These are phyloP conservation scores for Neuroterus valhalla DNA, from an alignment of 1,140 invertebrate species.

Conservation along the genomic window DNA sequence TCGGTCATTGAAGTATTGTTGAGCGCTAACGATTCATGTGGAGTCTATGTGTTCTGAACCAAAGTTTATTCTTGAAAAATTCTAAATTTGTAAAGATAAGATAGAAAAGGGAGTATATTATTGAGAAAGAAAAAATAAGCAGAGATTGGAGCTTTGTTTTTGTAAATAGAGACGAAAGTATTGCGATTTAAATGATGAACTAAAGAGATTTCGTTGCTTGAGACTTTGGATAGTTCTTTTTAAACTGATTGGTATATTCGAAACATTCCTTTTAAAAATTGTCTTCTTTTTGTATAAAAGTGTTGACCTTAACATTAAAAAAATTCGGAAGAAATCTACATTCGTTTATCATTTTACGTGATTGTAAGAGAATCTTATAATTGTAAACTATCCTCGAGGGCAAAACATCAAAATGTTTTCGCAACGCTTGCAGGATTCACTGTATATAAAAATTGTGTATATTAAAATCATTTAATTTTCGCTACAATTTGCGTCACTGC, in stretches of 20 bases:
- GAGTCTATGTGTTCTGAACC: slow-evolving; percentile 11
- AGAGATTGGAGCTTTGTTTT: slow-evolving; percentile 16
- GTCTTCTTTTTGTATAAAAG: slow-evolving; percentile 8
- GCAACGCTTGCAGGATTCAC: too few relatives aligned
- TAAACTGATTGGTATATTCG: slow-evolving; percentile 6
- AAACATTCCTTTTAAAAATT: slow-evolving; percentile 26
- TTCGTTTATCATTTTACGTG: too few relatives aligned
- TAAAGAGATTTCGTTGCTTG: not conserved
- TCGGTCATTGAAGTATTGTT: slow-evolving; percentile 8
- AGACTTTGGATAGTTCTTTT: not conserved
- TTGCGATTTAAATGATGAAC: slow-evolving; percentile 3
- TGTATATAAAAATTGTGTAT: slow-evolving; percentile 16
- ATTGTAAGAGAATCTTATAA: too few relatives aligned
- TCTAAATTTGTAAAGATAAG: slow-evolving; percentile 17
- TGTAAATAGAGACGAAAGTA: slow-evolving; percentile 22
- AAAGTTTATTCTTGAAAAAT: slow-evolving; percentile 30
- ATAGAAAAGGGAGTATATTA: not conserved
- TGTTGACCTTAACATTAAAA: not conserved
- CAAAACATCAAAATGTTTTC: too few relatives aligned
- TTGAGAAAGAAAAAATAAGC: not conserved
- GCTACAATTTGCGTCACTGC: not conserved
- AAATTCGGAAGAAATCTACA: not conserved
- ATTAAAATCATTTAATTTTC: not conserved
- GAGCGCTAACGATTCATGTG: slow-evolving; percentile 15
- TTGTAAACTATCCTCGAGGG: too few relatives aligned